phyloP scores from a whole-genome alignment of 2,797 vertebrate genomes.

The Myotis vivesi region DNA sequence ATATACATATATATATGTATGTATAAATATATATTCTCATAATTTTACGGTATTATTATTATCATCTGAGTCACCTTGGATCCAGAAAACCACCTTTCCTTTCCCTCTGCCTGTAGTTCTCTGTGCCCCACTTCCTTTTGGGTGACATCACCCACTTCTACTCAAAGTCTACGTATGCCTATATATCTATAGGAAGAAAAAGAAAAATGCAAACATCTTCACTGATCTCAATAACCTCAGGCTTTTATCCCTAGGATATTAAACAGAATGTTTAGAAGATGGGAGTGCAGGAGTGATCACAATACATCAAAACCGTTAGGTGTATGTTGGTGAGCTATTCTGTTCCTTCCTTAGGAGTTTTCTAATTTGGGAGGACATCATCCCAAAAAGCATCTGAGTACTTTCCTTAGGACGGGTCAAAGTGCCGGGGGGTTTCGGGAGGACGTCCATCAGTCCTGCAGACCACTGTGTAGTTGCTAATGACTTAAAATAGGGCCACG shows the following conservation, averaged over 20 bases:
- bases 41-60: neutral
- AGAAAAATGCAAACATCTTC: conserved; percentile 20
- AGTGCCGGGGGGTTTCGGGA: conserved; percentile 76
- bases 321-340: conserved; percentile 58
- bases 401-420: conserved; percentile 72
- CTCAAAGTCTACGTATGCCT: conserved; percentile 27
- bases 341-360: conserved; percentile 70
- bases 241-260: conserved; percentile 73
- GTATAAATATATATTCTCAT: neutral
- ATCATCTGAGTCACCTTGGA: neutral
- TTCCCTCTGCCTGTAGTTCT: too few species aligned
- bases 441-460: conserved; percentile 73
- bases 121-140: too few species aligned
- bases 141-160: too few species aligned
- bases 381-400: conserved; percentile 61
- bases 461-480: conserved; percentile 84
- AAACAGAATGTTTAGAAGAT: conserved; percentile 70
- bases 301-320: conserved; percentile 72
- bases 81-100: neutral
- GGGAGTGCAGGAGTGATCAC: conserved; percentile 61
- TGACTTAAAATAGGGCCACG: conserved; percentile 89
- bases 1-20: neutral
- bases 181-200: conserved; percentile 7
- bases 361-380: conserved; percentile 79
- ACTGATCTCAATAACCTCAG: conserved; percentile 19